Percentiles rank a stretch among this genome's conserved stretches.
These are phyloP conservation scores for Achatina immaculata DNA, from an alignment of 1,140 invertebrate species.

Conservation along the genomic window DNA sequence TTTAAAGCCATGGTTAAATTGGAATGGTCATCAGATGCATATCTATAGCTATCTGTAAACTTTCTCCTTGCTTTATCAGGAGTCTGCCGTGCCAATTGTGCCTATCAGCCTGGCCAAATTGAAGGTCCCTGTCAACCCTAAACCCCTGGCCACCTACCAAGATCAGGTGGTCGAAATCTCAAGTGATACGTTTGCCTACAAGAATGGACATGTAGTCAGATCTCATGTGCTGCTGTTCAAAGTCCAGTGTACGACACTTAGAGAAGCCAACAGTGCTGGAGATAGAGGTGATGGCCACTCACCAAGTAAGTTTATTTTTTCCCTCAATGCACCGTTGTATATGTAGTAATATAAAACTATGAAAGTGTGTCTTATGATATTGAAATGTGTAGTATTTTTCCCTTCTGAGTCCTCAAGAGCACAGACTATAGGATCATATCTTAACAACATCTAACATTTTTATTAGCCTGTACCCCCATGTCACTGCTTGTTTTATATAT, in stretches of 20 bases:
- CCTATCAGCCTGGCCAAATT: conserved; percentile 22
- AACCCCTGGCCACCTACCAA: neutral
- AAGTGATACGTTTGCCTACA: conserved; percentile 22
- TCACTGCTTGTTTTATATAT: no score
- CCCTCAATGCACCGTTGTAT: no score
- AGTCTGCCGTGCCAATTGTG: conserved; percentile 28
- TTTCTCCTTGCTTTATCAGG: neutral
- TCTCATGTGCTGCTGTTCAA: conserved; percentile 34
- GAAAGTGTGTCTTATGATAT: no score
- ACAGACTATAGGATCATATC: no score
- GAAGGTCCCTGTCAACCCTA: conserved; percentile 31
- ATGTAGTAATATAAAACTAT: no score
- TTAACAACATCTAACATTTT: no score
- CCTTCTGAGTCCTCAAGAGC: no score
- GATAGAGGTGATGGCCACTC: conserved; percentile 17
- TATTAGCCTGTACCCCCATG: no score
- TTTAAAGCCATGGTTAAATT: no score
- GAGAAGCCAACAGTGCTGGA: conserved; percentile 22
- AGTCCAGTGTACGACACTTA: conserved; percentile 33
- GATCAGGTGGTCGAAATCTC: conserved; percentile 19
- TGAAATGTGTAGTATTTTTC: no score
- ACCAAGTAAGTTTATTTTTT: conserved; percentile 21
- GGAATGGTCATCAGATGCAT: no score
- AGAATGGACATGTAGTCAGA: conserved; percentile 35
- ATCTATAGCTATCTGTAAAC: no score